Base-by-base conservation (phyloP, 2,888 invertebrate species). In the Globia sparganii region DNA sequence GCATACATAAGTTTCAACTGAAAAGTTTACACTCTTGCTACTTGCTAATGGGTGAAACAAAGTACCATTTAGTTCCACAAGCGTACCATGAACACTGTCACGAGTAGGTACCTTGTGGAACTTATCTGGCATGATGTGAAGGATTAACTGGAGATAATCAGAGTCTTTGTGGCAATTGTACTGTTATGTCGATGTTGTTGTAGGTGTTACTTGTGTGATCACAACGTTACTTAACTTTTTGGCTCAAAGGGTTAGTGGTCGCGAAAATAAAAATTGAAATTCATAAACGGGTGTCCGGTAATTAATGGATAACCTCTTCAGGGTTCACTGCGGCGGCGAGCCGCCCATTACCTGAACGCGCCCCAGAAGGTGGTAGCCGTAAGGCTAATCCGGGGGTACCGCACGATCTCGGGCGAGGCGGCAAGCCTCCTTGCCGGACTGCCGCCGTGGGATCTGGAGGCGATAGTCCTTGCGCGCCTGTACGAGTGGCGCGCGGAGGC, bases 21-120 rank as follows among this genome's bases (percentile, higher is more conserved):
- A 73, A 80, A 72, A 58, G 61, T 68, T 73, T 58, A 68, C 70
- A 28, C 34, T 56, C 40, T 64, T 61, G 72, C 73, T 68, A 40
- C 84, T 73, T 15, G 49, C 56, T 84, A 84, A 82, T 72, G 68
- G 56, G 21, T 49, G 56, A 40, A 58, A 75, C 74, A 82, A 84
- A 82, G 74, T 79, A 79, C 70, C 80, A 84, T 80, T 84, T 82
- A 82, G 65, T 68, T 59, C 61, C 71, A 8, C 62, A 40, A 84
- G 64, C 74, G 28, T 31, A 59, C 71, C 34, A 61, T 72, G 71
- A 80, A 75, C 68, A 61, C 65, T 74, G 68, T 79, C 70, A 59
- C n/a, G 43, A 74, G 43, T 18, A 40, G 71, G 13, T 13, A 31
- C 8, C 53, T 1, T 31, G 25, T 53, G 18, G 15, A 34, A 34